These are phyloP conservation scores for Hypselothyrea guttata DNA, from an alignment of 2,888 invertebrate genomes.

Conservation along the genomic window DNA sequence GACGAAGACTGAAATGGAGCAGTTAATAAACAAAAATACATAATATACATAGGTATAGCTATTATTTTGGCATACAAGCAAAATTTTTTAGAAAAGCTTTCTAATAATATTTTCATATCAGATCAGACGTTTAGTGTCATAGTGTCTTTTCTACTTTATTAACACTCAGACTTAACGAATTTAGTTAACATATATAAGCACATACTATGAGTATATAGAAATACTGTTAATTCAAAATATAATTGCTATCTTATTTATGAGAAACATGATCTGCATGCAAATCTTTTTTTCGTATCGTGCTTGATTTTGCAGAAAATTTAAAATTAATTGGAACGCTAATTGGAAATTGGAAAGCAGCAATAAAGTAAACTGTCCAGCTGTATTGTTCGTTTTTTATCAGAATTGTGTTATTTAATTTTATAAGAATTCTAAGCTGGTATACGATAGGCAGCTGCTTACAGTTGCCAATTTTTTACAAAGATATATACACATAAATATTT, in stretches of 20 bases:
- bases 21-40: slow-evolving; percentile 52
- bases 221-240: slow-evolving; percentile 27
- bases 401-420: slow-evolving; percentile 72
- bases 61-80: slow-evolving; percentile 3
- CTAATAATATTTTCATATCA: slow-evolving; percentile 56
- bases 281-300: slow-evolving; percentile 61
- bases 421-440: slow-evolving; percentile 65
- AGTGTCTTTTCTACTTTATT: slow-evolving; percentile 25
- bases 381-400: slow-evolving; percentile 72
- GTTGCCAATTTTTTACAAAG: slow-evolving; percentile 61
- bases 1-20: slow-evolving; percentile 67
- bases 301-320: slow-evolving; percentile 56
- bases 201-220: slow-evolving; percentile 46
- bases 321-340: slow-evolving; percentile 29
- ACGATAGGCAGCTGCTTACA: slow-evolving; percentile 40
- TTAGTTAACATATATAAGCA: slow-evolving; percentile 74
- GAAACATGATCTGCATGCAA: slow-evolving; percentile 64
- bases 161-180: slow-evolving; percentile 59
- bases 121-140: slow-evolving; percentile 55
- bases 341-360: too few species aligned
- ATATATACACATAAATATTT: slow-evolving; percentile 30
- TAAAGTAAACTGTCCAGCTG: slow-evolving; percentile 57
- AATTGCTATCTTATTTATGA: slow-evolving; percentile 63
- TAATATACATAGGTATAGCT: slow-evolving; percentile 13
- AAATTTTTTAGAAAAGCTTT: slow-evolving; percentile 56